phyloP scores from a whole-genome alignment of 1,140 invertebrate species.

The Aphis craccivora region DNA sequence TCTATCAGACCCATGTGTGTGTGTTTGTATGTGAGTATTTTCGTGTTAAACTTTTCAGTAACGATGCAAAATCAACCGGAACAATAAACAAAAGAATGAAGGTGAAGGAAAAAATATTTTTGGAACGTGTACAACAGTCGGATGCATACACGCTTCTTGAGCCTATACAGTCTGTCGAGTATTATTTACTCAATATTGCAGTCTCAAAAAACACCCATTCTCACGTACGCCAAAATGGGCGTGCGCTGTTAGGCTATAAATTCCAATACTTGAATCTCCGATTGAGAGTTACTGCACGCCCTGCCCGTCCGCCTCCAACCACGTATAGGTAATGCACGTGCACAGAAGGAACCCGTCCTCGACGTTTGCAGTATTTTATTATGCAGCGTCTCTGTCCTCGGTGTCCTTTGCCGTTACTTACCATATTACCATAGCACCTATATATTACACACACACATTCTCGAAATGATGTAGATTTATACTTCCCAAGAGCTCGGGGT shows the following conservation, averaged over 20 bases:
- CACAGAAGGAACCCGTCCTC: background rate
- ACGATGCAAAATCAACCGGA: background rate
- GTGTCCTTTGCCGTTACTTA: background rate
- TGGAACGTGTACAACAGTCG: background rate
- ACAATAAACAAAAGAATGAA: background rate
- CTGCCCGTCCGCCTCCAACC: background rate
- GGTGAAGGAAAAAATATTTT: background rate
- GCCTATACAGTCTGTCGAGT: background rate
- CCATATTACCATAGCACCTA: background rate
- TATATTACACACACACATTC: background rate
- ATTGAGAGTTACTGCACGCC: background rate
- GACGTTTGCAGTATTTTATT: background rate
- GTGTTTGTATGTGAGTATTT: background rate
- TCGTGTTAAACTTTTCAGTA: background rate
- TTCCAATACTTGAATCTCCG: slow-evolving; percentile 1
- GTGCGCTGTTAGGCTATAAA: background rate
- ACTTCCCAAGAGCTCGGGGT: background rate
- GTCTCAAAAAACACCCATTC: background rate
- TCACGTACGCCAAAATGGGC: background rate
- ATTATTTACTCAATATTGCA: background rate
- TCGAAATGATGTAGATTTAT: background rate
- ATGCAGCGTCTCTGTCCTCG: background rate
- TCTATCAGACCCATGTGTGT: background rate
- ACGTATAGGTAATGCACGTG: background rate
- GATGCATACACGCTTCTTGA: background rate